These are phyloP conservation scores for Lucilia sericata DNA, from an alignment of 1,140 invertebrate genomes.

Conservation along the genomic window DNA sequence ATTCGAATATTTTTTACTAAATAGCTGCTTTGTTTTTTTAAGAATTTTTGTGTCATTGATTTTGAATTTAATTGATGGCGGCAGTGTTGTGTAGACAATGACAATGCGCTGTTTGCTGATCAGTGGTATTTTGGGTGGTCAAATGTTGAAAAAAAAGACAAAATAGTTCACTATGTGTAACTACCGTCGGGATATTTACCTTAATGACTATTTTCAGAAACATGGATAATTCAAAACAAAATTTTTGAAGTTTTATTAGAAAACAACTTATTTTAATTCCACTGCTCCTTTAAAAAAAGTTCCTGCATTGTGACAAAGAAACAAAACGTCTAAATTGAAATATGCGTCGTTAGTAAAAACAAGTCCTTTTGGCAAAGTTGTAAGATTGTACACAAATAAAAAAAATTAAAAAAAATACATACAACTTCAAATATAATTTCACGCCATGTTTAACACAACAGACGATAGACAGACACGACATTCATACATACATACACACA, in stretches of 20 bases:
- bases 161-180: too few species aligned
- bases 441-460: constrained; percentile 26
- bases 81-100: too few species aligned
- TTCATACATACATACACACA: not conserved
- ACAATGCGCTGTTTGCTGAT: not conserved
- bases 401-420: not conserved
- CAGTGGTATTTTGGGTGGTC: not conserved
- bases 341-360: not conserved
- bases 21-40: not conserved
- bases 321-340: not conserved
- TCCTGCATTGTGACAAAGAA: not conserved
- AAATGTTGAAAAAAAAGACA: not conserved
- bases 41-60: not conserved
- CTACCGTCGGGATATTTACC: too few species aligned
- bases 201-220: too few species aligned
- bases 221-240: too few species aligned
- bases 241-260: too few species aligned
- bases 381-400: constrained; percentile 13
- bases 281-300: not conserved
- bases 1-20: too few species aligned
- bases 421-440: constrained; percentile 20
- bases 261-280: not conserved
- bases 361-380: constrained; percentile 16
- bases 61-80: too few species aligned
- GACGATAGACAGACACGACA: constrained; percentile 10